Evolutionary conservation across 2,888 invertebrate species (phyloP).

Genomic region (Drosophila neoperkinsi): DNA sequence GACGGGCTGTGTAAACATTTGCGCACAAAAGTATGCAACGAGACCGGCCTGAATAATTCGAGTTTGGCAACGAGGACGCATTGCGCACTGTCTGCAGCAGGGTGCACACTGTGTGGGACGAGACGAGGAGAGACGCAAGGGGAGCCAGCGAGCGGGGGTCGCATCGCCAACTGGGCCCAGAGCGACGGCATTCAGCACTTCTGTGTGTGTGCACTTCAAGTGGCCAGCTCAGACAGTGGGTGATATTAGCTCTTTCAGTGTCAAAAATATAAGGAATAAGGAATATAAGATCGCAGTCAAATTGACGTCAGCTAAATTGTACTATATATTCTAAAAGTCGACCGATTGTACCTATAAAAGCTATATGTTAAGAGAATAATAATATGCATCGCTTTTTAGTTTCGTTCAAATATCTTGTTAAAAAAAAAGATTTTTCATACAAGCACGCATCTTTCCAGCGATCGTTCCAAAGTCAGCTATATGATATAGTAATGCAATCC

Average conservation of each 20-base stretch:
- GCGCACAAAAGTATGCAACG: conserved; percentile 79
- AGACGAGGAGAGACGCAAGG: too few relatives aligned
- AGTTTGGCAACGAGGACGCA: conserved; percentile 58
- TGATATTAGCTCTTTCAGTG: background rate
- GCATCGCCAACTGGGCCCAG: conserved; percentile 29
- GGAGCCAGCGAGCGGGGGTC: background rate
- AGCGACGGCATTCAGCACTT: conserved; percentile 43
- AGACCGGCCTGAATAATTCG: conserved; percentile 73
- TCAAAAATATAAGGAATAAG: background rate
- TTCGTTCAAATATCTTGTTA: background rate
- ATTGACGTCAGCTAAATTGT: background rate
- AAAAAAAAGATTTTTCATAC: background rate
- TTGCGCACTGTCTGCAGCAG: conserved; percentile 39
- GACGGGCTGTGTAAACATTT: conserved; percentile 76
- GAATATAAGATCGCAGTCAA: background rate
- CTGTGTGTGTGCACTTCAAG: conserved; percentile 42
- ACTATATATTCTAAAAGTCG: background rate
- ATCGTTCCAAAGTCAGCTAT: background rate
- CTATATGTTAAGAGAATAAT: background rate
- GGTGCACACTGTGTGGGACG: background rate
- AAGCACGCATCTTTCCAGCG: background rate
- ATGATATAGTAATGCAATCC: background rate
- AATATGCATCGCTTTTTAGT: background rate
- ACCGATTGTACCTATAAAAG: background rate
- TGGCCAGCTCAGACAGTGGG: conserved; percentile 49